Conservation (phyloP, 1,140 invertebrate genomes). For the Leptinotarsa defecta region DNA sequence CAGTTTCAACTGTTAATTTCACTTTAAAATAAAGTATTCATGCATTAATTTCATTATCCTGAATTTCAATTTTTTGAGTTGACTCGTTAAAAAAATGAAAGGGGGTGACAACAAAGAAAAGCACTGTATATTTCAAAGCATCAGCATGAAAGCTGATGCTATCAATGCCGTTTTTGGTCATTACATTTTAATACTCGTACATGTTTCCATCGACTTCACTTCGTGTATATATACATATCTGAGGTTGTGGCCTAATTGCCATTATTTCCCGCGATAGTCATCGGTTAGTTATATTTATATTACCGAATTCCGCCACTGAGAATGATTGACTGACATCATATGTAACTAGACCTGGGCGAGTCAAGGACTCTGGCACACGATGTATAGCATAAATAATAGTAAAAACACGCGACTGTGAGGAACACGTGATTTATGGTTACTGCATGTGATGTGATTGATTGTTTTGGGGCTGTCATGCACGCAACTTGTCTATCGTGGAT, state of each 20-base stretch:
- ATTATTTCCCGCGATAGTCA: not conserved
- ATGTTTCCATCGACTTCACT: too few species aligned
- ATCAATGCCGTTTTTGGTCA: too few species aligned
- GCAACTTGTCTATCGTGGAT: not conserved
- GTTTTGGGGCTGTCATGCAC: not conserved
- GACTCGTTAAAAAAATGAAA: too few species aligned
- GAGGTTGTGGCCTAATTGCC: not conserved
- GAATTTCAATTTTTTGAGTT: too few species aligned
- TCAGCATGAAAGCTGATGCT: too few species aligned
- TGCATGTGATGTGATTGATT: not conserved
- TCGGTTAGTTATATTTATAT: not conserved
- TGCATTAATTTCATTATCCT: too few species aligned
- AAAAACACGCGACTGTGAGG: not conserved
- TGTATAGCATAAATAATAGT: not conserved
- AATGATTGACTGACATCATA: conserved; percentile 6
- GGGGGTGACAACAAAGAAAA: too few species aligned
- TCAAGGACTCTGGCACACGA: not conserved
- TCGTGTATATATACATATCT: not conserved
- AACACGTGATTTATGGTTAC: not conserved
- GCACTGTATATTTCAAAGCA: too few species aligned
- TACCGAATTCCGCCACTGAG: not conserved
- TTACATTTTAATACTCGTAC: too few species aligned
- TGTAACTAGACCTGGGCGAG: not conserved
- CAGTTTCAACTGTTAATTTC: too few species aligned
- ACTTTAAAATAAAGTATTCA: too few species aligned